Percentiles rank a stretch among this genome's conserved stretches.
phyloP scores from a whole-genome alignment of 30 jellyfish, hydroid and myxozoan genomes.

The Nemopilema nomurai region DNA sequence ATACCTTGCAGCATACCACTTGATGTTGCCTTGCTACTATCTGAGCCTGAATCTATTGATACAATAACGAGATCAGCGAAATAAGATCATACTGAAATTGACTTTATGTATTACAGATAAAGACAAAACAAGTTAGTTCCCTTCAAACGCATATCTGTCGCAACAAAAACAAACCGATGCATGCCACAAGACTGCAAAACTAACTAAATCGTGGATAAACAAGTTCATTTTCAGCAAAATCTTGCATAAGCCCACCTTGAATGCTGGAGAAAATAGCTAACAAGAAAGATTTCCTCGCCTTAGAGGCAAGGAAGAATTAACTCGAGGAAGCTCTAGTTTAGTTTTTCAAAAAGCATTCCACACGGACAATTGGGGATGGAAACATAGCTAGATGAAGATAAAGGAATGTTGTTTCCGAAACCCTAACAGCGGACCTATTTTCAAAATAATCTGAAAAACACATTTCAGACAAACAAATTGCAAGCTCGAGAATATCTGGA shows the following conservation, averaged over 20 bases:
- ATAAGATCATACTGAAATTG: not conserved
- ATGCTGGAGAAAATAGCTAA: not conserved
- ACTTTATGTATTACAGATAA: not conserved
- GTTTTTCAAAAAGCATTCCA: not conserved
- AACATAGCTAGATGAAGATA: not conserved
- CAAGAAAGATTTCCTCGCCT: not conserved
- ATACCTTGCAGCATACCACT: not conserved
- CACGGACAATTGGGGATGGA: not conserved
- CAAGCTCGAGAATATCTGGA: not conserved
- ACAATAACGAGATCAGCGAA: not conserved
- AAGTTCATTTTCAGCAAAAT: not conserved
- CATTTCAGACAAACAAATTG: not conserved
- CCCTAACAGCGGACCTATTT: not conserved
- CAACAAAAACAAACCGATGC: not conserved
- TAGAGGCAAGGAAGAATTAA: not conserved
- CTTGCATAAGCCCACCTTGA: not conserved
- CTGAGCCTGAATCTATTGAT: not conserved
- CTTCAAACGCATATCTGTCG: not conserved
- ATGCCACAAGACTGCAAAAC: not conserved
- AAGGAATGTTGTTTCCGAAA: not conserved
- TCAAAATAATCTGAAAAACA: not conserved
- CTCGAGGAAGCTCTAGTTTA: not conserved
- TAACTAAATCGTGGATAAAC: not conserved
- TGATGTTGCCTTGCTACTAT: not conserved
- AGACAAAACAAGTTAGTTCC: not conserved